A percentile compares a stretch with the other conserved stretches of the same genome.
phyloP scores from a whole-genome alignment of 2,113 vertebrate genomes.

The Epinephelus cyanopodus region DNA sequence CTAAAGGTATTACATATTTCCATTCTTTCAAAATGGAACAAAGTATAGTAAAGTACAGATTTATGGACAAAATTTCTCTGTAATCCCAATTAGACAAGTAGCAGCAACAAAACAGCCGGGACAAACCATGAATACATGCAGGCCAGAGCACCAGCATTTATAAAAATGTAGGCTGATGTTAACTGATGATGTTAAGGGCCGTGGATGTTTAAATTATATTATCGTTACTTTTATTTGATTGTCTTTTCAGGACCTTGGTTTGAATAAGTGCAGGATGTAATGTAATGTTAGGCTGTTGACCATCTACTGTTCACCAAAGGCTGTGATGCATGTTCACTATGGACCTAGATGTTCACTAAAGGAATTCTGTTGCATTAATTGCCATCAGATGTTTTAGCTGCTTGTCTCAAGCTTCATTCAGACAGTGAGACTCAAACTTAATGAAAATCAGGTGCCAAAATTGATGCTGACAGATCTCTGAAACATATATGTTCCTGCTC shows the following conservation, averaged over 20 bases:
- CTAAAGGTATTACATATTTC: too few species aligned
- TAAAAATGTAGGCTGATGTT: background rate
- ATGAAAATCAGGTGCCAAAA: slow-evolving; percentile 36
- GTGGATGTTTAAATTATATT: background rate
- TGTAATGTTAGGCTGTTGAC: background rate
- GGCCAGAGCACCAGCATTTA: background rate
- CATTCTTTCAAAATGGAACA: too few species aligned
- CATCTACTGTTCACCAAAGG: background rate
- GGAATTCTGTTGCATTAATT: background rate
- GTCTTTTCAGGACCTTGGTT: background rate
- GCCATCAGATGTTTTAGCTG: background rate
- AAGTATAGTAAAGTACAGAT: background rate
- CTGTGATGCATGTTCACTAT: too few species aligned
- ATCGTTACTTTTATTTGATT: background rate
- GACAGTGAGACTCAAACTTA: slow-evolving; percentile 2
- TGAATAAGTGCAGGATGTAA: background rate
- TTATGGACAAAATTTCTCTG: background rate
- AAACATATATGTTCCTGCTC: slow-evolving; percentile 27
- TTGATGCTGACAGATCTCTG: slow-evolving; percentile 26
- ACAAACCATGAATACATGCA: background rate
- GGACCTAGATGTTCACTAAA: background rate
- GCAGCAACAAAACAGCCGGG: background rate
- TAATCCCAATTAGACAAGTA: background rate
- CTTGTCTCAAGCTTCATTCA: background rate
- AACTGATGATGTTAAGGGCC: background rate